Base-by-base conservation (phyloP, 1,140 invertebrate genomes). In the Cataglyphis hispanica region DNA sequence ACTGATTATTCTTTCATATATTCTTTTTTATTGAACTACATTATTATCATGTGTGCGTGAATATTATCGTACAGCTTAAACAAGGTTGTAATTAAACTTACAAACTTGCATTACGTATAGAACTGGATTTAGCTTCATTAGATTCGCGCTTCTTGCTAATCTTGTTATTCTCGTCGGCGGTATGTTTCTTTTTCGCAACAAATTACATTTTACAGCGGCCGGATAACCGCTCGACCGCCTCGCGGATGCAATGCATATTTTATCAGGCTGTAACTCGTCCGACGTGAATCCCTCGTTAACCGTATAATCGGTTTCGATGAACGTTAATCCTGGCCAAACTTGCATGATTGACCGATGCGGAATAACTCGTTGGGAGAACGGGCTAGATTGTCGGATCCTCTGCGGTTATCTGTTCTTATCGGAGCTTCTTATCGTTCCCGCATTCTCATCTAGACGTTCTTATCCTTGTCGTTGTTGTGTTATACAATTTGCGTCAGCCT, bases 381-480 rank as follows among this genome's bases (percentile, higher is more conserved):
- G n/a, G 27, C 40, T n/a, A 67, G 43, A 27, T 67, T 67, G 11
- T 78, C 61, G 63, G 61, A 31, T 78, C n/a, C n/a, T 50, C 31
- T 6, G 19, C 10, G 56, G 58, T 74, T 76, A 40, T n/a, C 27
- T 2, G 27, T 19, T 31, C 40, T 31, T 31, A 31, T 31, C 37
- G 50, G 13, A 84, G 46, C 67, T 66, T 86, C 75, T 89, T 86
- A 56, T 88, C 78, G 70, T 85, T 86, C 67, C 43, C 81, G 66
- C 22, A 85, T 83, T 16, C 50, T 80, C 50, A 8, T 34, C 75
- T 72, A 69, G 69, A 25, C 34, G 66, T 83, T 60, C 37, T 88
- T 87, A 13, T 63, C 60, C 11, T 67, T 56, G 22, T 67, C 78
- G 43, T 69, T 67, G 43, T 78, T 86, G 25, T 43, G 66, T 78